phyloP scores from a whole-genome alignment of 2,797 vertebrate species.

The Gambelia wislizenii region DNA sequence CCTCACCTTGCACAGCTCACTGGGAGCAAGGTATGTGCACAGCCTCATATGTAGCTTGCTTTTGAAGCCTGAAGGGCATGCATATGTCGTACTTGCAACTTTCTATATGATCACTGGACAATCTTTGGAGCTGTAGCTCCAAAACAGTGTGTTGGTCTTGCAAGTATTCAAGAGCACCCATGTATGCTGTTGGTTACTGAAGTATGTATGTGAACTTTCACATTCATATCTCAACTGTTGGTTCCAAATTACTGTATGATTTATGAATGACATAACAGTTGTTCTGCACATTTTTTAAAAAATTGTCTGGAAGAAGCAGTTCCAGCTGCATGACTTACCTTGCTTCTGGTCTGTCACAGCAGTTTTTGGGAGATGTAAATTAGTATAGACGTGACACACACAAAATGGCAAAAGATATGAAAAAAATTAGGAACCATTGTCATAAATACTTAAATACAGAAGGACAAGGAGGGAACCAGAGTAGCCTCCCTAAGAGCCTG shows the following conservation, averaged over 20 bases:
- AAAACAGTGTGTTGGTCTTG: background rate
- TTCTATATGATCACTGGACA: background rate
- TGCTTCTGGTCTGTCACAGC: background rate
- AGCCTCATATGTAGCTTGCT: background rate
- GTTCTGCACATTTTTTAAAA: background rate
- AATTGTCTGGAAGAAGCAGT: background rate
- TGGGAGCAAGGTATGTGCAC: conserved; percentile 92
- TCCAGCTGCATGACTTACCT: background rate
- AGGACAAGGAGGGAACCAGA: too few species aligned
- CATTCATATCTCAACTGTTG: background rate
- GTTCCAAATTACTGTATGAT: background rate
- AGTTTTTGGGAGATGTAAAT: background rate
- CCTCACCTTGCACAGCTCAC: conserved; percentile 96
- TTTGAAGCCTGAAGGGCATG: background rate
- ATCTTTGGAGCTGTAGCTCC: background rate
- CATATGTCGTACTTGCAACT: background rate
- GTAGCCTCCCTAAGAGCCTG: too few species aligned
- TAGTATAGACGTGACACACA: background rate
- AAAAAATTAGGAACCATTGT: background rate
- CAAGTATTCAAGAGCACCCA: background rate
- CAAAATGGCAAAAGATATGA: background rate
- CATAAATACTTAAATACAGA: too few species aligned
- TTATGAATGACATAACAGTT: background rate
- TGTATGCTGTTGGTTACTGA: background rate
- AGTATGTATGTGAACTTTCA: background rate